Evolutionary conservation across 2,797 vertebrate genomes (phyloP).

Genomic region (Poeciliopsis gracilis): DNA sequence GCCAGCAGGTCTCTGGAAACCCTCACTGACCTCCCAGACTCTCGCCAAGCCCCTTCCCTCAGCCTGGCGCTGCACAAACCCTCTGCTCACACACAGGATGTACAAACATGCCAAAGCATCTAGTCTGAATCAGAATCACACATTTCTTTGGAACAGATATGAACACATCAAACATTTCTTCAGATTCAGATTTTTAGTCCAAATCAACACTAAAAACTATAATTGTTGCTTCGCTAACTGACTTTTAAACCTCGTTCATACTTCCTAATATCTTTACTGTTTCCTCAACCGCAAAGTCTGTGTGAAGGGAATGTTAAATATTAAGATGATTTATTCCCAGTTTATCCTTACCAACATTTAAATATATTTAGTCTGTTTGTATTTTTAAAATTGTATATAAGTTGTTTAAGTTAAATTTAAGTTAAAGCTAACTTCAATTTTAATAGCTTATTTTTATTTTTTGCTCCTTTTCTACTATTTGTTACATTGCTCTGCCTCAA

Average conservation of each 20-base stretch:
- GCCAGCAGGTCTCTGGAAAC: conserved; percentile 62
- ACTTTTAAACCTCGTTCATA: neutral
- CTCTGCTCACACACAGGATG: neutral
- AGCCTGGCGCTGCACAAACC: conserved; percentile 13
- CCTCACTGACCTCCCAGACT: conserved; percentile 48
- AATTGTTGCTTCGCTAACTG: neutral
- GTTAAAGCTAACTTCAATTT: neutral
- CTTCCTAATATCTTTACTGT: neutral
- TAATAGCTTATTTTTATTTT: neutral
- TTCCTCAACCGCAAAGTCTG: neutral
- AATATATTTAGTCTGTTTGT: neutral
- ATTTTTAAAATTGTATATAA: neutral
- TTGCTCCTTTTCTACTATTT: neutral
- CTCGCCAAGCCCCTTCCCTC: conserved; percentile 3
- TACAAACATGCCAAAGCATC: neutral
- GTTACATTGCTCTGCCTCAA: neutral
- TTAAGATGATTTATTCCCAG: neutral
- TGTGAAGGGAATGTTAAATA: neutral
- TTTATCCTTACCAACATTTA: neutral
- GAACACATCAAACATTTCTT: neutral
- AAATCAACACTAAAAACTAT: neutral
- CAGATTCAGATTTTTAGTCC: neutral
- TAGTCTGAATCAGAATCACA: conserved; percentile 8
- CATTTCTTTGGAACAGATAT: neutral
- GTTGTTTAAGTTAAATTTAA: neutral